phyloP scores from a whole-genome alignment of 1,140 invertebrate species.

The Coptotermes formosanus region DNA sequence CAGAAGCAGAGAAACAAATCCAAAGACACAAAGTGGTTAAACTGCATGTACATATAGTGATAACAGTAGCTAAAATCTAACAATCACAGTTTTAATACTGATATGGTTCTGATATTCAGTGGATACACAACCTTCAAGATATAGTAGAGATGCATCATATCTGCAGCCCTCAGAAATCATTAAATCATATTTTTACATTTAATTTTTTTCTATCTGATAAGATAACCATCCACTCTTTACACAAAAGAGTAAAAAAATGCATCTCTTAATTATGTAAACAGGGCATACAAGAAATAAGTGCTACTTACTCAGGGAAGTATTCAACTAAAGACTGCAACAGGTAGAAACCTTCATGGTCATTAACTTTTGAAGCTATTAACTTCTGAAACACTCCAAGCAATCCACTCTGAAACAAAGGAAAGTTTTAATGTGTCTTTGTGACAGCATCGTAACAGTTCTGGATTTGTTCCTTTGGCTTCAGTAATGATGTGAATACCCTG shows the following conservation, averaged over 20 bases:
- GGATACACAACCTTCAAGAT: too few relatives aligned
- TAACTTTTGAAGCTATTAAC: slow-evolving; percentile 89
- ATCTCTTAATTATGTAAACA: background rate
- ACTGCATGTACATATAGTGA: too few relatives aligned
- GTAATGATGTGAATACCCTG: too few relatives aligned
- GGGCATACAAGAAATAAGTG: background rate
- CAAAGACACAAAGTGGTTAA: too few relatives aligned
- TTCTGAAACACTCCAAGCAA: slow-evolving; percentile 96
- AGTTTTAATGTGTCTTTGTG: background rate
- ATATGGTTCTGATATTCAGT: too few relatives aligned
- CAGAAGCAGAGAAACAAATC: too few relatives aligned
- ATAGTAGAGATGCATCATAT: too few relatives aligned
- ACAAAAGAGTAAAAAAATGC: background rate
- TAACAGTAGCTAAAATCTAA: too few relatives aligned
- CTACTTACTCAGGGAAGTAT: slow-evolving; percentile 67
- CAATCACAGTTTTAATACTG: too few relatives aligned
- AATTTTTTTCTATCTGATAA: slow-evolving; percentile 17
- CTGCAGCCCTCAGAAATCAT: slow-evolving; percentile 28
- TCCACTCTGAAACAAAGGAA: slow-evolving; percentile 62
- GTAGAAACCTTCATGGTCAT: slow-evolving; percentile 96
- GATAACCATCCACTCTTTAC: slow-evolving; percentile 35
- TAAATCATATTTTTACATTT: slow-evolving; percentile 40
- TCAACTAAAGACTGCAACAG: slow-evolving; percentile 82
- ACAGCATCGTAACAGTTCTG: too few relatives aligned
- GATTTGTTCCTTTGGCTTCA: too few relatives aligned